Conservation (phyloP, 1,140 invertebrate species). For the Rhyacophila brunnea region DNA sequence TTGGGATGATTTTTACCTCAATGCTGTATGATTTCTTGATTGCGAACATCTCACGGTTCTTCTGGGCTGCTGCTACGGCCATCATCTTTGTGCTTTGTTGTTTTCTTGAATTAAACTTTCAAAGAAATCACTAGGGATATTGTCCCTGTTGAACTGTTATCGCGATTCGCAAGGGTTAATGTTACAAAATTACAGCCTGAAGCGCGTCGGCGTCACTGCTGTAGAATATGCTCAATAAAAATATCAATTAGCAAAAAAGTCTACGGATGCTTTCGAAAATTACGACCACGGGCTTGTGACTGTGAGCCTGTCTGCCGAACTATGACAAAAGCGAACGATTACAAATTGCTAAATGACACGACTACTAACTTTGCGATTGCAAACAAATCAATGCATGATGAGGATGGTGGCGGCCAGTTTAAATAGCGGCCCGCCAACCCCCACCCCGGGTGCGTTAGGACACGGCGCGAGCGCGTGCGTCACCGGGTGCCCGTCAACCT, state of each 20-base stretch:
- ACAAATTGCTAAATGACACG: slow-evolving; percentile 53
- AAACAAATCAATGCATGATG: slow-evolving; percentile 57
- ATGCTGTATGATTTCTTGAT: slow-evolving; percentile 97
- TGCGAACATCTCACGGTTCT: slow-evolving; percentile 90
- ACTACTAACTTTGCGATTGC: slow-evolving; percentile 45
- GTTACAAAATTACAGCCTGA: slow-evolving; percentile 42
- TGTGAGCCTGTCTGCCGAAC: slow-evolving; percentile 53
- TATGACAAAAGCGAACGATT: slow-evolving; percentile 49
- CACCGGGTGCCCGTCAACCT: slow-evolving; percentile 39
- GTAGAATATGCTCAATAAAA: slow-evolving; percentile 49
- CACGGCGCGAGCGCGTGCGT: slow-evolving; percentile 49
- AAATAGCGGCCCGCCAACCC: slow-evolving; percentile 52
- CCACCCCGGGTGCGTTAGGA: slow-evolving; percentile 45
- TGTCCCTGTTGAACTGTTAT: slow-evolving; percentile 9
- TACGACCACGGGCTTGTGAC: slow-evolving; percentile 50
- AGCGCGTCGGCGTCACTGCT: slow-evolving; percentile 48
- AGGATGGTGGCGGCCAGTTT: slow-evolving; percentile 52
- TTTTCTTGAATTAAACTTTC: slow-evolving; percentile 15
- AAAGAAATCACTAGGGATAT: slow-evolving; percentile 10
- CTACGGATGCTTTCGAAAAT: slow-evolving; percentile 42
- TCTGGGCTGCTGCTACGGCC: slow-evolving; percentile 84
- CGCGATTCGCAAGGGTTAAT: slow-evolving; percentile 1
- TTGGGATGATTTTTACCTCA: slow-evolving; percentile 71
- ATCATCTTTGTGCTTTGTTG: slow-evolving; percentile 56
- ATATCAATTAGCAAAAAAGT: slow-evolving; percentile 18